Percentiles rank a stretch among this genome's conserved stretches.
Conservation (phyloP, 2,113 vertebrate genomes). For the Anser cygnoides region DNA sequence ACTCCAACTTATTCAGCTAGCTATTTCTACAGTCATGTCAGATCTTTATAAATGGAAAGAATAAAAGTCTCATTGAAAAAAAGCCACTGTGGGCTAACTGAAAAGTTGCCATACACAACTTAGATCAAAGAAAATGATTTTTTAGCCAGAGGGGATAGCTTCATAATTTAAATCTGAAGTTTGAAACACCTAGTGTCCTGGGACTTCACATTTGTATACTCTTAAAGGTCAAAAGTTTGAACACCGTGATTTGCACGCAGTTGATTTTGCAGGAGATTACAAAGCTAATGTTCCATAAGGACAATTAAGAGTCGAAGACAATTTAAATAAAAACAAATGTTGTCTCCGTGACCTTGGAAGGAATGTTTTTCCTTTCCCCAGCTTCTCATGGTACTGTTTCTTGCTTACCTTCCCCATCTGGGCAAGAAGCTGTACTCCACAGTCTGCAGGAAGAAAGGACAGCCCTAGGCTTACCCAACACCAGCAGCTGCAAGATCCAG, state of each 20-base stretch:
- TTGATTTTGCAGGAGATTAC: conserved; percentile 32
- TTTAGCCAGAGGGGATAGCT: neutral
- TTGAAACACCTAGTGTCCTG: neutral
- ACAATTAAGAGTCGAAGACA: neutral
- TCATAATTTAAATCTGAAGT: neutral
- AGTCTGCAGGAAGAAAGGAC: neutral
- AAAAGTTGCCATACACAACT: neutral
- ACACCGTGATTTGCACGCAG: neutral
- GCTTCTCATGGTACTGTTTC: neutral
- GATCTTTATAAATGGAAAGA: conserved; percentile 6
- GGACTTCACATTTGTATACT: neutral
- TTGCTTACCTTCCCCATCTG: neutral
- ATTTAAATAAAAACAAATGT: neutral
- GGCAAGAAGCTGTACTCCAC: neutral
- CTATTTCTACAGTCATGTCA: neutral
- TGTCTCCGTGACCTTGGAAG: neutral
- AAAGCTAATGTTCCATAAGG: neutral
- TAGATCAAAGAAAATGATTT: neutral
- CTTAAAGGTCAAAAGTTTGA: conserved; percentile 37
- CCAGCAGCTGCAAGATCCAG: neutral
- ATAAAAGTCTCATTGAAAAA: neutral
- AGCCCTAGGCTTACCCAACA: neutral
- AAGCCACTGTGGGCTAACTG: neutral
- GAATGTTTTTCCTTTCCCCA: conserved; percentile 7
- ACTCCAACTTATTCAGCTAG: neutral